These are phyloP conservation scores for Gastrophysa polygoni DNA, from an alignment of 2,888 invertebrate genomes.

Conservation along the genomic window DNA sequence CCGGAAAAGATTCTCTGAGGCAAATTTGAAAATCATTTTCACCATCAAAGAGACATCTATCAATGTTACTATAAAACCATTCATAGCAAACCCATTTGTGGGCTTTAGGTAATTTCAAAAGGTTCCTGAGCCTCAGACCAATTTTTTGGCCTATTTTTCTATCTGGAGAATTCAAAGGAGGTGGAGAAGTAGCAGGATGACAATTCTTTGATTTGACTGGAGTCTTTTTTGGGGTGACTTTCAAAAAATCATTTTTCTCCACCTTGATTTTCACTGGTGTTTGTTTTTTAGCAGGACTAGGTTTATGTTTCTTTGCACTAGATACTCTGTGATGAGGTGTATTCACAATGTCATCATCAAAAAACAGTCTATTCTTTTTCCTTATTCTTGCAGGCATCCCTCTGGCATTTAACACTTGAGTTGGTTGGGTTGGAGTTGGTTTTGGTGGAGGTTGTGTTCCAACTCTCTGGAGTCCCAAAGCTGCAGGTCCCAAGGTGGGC, in stretches of 20 bases:
- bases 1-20: slow-evolving; percentile 91
- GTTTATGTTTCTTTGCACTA: slow-evolving; percentile 71
- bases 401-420: slow-evolving; percentile 82
- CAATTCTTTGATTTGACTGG: slow-evolving; percentile 49
- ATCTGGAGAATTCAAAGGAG: slow-evolving; percentile 69
- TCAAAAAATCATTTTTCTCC: slow-evolving; percentile 34
- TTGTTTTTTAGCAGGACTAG: slow-evolving; percentile 56
- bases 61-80: slow-evolving; percentile 99
- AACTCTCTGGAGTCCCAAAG: slow-evolving; percentile 80
- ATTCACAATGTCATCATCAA: slow-evolving; percentile 87
- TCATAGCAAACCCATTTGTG: slow-evolving; percentile 99
- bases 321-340: slow-evolving; percentile 76
- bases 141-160: slow-evolving; percentile 88
- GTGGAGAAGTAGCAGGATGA: slow-evolving; percentile 53
- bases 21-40: slow-evolving; percentile 97
- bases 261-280: slow-evolving; percentile 38
- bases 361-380: slow-evolving; percentile 84
- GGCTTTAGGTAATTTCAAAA: slow-evolving; percentile 96
- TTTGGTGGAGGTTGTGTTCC: slow-evolving; percentile 77
- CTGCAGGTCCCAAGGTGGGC: slow-evolving; percentile 78
- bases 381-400: slow-evolving; percentile 91
- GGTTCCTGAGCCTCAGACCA: slow-evolving; percentile 86
- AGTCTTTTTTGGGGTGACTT: slow-evolving; percentile 49
- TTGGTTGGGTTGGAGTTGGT: slow-evolving; percentile 71
- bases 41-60: slow-evolving; percentile 90